phyloP scores from a whole-genome alignment of 1,140 invertebrate genomes.

The Andrena cerasifolii region DNA sequence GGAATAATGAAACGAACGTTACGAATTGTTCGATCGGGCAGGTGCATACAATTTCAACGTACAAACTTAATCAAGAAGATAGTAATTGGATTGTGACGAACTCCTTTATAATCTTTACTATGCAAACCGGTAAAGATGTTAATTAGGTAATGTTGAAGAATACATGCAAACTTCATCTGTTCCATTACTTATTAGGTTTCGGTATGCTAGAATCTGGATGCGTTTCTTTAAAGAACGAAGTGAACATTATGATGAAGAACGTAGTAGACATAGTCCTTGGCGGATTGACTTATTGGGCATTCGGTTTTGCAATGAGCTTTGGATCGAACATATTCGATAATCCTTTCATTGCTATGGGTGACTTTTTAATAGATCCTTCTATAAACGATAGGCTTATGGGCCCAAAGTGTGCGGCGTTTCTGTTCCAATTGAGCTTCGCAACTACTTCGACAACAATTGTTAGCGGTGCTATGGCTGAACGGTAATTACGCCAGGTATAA shows the following conservation, averaged over 20 bases:
- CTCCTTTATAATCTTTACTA: slow-evolving; percentile 97
- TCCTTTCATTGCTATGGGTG: slow-evolving; percentile 88
- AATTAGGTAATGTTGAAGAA: not conserved
- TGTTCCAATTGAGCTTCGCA: slow-evolving; percentile 94
- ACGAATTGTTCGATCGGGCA: slow-evolving; percentile 33
- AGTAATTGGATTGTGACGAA: slow-evolving; percentile 96
- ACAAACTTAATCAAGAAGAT: slow-evolving; percentile 88
- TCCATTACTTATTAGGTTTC: slow-evolving; percentile 86
- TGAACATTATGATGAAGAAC: slow-evolving; percentile 99
- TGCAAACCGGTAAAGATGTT: slow-evolving; percentile 92
- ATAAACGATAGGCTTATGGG: slow-evolving; percentile 89
- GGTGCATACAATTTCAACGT: slow-evolving; percentile 71
- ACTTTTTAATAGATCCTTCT: slow-evolving; percentile 85
- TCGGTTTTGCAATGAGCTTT: slow-evolving; percentile 96
- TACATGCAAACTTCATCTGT: not conserved
- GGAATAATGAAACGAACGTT: slow-evolving; percentile 31
- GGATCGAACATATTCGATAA: slow-evolving; percentile 88
- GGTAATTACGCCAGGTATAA: slow-evolving; percentile 80
- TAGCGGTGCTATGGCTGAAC: slow-evolving; percentile 94
- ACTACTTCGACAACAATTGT: slow-evolving; percentile 96
- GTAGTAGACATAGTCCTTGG: slow-evolving; percentile 96
- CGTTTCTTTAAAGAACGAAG: slow-evolving; percentile 96
- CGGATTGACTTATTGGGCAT: slow-evolving; percentile 96
- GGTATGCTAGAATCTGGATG: slow-evolving; percentile 96
- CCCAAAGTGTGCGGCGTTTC: slow-evolving; percentile 90